A percentile compares a stretch with the other conserved stretches of the same genome.
Conservation (phyloP, 2,797 vertebrate species). For the Carduelis carduelis region DNA sequence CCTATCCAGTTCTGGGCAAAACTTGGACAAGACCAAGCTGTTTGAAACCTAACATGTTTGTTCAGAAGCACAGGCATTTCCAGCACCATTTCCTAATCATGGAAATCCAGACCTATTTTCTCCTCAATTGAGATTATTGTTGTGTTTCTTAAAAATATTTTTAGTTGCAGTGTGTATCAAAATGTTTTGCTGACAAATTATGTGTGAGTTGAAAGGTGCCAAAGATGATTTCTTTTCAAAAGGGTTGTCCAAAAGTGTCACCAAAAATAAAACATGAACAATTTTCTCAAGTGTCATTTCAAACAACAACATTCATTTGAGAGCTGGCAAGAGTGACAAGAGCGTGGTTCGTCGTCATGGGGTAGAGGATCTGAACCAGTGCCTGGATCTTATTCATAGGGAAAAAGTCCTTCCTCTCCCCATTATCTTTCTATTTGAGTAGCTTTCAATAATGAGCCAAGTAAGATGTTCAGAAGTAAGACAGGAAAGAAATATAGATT, state of each 20-base stretch:
- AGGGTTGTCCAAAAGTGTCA: slow-evolving; percentile 21
- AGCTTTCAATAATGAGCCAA: background rate
- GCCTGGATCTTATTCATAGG: slow-evolving; percentile 45
- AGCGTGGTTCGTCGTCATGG: background rate
- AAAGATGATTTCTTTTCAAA: slow-evolving; percentile 28
- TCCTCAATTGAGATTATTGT: background rate
- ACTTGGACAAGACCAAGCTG: background rate
- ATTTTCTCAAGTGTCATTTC: slow-evolving; percentile 31
- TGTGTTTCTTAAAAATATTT: slow-evolving; percentile 36
- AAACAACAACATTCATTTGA: slow-evolving; percentile 20
- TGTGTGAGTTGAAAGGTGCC: slow-evolving; percentile 40
- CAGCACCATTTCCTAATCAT: background rate
- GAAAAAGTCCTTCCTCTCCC: slow-evolving; percentile 38
- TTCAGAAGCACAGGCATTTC: background rate
- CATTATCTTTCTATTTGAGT: slow-evolving; percentile 10
- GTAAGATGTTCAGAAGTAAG: background rate
- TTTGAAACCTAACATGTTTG: background rate
- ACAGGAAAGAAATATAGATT: background rate
- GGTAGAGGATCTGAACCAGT: slow-evolving; percentile 30
- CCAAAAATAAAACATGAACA: slow-evolving; percentile 49
- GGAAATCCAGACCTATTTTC: slow-evolving; percentile 15
- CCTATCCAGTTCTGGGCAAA: background rate
- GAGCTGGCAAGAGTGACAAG: slow-evolving; percentile 1
- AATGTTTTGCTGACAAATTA: slow-evolving; percentile 25
- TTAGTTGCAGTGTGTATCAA: background rate